phyloP scores from a whole-genome alignment of 2,113 vertebrate species.

The Bettongia penicillata region DNA sequence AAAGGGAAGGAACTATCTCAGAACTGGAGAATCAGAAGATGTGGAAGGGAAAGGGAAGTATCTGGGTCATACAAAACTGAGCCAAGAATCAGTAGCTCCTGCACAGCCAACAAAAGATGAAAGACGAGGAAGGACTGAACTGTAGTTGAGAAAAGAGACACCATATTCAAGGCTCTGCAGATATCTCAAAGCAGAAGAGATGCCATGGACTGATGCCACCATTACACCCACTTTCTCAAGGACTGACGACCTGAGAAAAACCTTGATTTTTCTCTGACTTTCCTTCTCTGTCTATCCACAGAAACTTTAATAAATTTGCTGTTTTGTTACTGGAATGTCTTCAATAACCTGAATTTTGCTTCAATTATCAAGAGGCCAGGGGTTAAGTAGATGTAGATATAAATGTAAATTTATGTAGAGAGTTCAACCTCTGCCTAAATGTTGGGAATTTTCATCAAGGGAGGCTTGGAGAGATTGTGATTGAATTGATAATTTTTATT shows the following conservation, averaged over 20 bases:
- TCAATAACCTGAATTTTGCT: not conserved
- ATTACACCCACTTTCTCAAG: not conserved
- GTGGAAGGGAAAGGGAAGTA: not conserved
- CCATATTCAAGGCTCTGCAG: not conserved
- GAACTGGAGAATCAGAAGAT: not conserved
- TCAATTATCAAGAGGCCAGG: not conserved
- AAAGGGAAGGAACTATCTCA: not conserved
- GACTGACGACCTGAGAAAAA: not conserved
- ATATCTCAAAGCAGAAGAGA: not conserved
- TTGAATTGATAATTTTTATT: not conserved
- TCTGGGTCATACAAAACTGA: not conserved
- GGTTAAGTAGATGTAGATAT: not conserved
- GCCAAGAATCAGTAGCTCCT: not conserved
- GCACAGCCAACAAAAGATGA: not conserved
- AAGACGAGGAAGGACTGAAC: not conserved
- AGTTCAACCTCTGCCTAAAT: not conserved
- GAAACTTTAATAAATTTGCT: not conserved
- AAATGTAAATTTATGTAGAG: not conserved
- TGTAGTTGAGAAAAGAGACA: not conserved
- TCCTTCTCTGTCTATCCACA: not conserved
- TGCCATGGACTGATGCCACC: not conserved
- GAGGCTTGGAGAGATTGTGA: not conserved
- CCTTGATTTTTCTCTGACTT: not conserved
- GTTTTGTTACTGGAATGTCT: not conserved
- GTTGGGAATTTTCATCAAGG: not conserved